Base-by-base conservation (phyloP, 2,888 invertebrate genomes). In the Noctua janthina region DNA sequence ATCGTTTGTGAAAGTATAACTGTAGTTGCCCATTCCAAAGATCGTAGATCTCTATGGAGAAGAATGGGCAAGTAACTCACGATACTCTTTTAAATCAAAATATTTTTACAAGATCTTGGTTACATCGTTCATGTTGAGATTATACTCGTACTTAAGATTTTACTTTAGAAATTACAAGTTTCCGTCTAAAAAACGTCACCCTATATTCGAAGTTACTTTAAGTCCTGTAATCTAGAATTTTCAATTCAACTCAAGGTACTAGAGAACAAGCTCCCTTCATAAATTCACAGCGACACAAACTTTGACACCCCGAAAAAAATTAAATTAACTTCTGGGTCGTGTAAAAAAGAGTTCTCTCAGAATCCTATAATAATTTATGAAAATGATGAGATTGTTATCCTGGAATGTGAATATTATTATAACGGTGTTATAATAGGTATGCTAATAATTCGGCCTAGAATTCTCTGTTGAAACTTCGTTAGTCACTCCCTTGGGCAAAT, bases 361-460 rank as follows among this genome's bases (percentile, higher is more conserved):
- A 86, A 82, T 29, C 29, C 29, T 64, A 75, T 46, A 64, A 83
- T 81, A 76, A 76, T 78, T 86, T 73, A 73, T 64, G 67, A 59
- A 83, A 83, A 75, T 80, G 51, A 59, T 46, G 69, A 69, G 54
- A 29, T 78, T 82, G 54, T 72, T 82, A 72, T 74, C 62, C 29
- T 49, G 20, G 64, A 78, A 66, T 76, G 11, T 74, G 72, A 66
- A 46, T 74, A 68, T 59, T 74, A 68, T 59, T 68, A 76, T 29
- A 71, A 64, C 43, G 35, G 17, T 79, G 64, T 74, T 76, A 74
- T 73, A 75, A 72, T 68, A 74, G 54, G 29, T 82, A 89, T 86
- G 84, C 82, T 86, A 84, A 90, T 89, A 87, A 89, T 80, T 78
- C 83, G 71, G 71, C 74, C 64, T 79, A 73, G 59, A 71, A 74